These are phyloP conservation scores for Germaria angustata DNA, from an alignment of 2,888 invertebrate genomes.

Conservation along the genomic window DNA sequence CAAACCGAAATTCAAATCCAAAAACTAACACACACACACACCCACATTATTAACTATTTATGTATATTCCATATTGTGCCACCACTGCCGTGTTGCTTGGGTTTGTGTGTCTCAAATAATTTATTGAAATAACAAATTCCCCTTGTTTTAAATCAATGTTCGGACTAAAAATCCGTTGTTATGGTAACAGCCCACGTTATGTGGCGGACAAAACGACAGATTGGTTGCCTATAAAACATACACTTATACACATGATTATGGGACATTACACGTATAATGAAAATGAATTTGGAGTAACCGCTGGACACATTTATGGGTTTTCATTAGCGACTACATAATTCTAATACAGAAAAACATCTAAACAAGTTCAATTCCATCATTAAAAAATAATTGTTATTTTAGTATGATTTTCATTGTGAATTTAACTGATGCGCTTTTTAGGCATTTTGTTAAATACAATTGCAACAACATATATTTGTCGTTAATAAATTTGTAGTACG, in stretches of 20 bases:
- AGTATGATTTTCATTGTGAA: no score
- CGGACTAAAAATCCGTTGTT: constrained; percentile 51
- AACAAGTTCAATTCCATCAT: neutral
- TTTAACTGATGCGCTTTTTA: no score
- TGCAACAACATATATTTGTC: no score
- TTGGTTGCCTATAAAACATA: neutral
- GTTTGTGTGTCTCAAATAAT: constrained; percentile 67
- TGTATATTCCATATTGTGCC: neutral
- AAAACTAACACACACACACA: constrained; percentile 1
- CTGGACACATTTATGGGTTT: neutral
- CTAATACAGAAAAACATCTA: neutral
- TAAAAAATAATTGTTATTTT: no score
- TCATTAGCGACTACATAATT: neutral
- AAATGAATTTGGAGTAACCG: neutral
- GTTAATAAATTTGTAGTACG: no score
- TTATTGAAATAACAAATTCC: constrained; percentile 71
- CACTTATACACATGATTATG: neutral
- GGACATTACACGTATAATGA: neutral
- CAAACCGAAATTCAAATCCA: neutral
- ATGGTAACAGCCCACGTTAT: constrained; percentile 61
- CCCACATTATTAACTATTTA: neutral
- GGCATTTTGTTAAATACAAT: no score
- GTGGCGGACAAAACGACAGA: constrained; percentile 34
- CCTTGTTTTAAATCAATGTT: constrained; percentile 38
- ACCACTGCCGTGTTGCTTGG: constrained; percentile 8